Base-by-base conservation (phyloP, 2,888 invertebrate genomes). In the Octonoba sinensis region DNA sequence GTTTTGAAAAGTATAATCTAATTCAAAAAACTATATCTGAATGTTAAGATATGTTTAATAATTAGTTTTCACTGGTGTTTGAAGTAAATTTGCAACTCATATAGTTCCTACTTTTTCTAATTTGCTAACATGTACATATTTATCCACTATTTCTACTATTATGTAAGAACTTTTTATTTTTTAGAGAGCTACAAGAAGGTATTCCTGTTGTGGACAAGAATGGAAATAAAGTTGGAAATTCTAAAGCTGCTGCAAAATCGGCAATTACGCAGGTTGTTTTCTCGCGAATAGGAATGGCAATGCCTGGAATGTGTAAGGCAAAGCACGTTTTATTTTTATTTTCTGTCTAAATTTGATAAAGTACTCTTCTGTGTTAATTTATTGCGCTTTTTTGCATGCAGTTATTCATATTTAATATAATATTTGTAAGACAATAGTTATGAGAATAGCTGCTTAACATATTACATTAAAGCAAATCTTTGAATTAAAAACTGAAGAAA, bases 291-390 rank as follows among this genome's bases (percentile, higher is more conserved):
- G 89, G 92, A 71, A 99, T 99, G 99, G 97, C 97, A 0, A 88
- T 93, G 27, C 99, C 99, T 12, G 96, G 96, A 87, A 97, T 99
- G 96, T 92, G 97, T 97, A 90, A 89, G 92, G 90, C 22, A 60
- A 36, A 36, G 8, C 11, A 36, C 36, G 13, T 11, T 4, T 56
- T 20, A 20, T 56, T 20, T 18, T 20, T 12, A 54, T 13, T 18
- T 20, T 20, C 20, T 56, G 20, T 12, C 18, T 56, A 8, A 56
- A 20, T 8, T 20, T 6, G 15, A 56, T 20, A 56, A 56, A 56
- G 8, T 54, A 56, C 56, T 20, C 15, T 12, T 36, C 8, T 27
- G 3, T 36, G 36, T 11, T 36, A 36, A 36, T 11, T 36, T 36
- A 36, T 8, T 36, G 11, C 6, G 36, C 11, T 8, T 36, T 8